Evolutionary conservation across 2,888 invertebrate genomes (phyloP).

Genomic region (Ophraella communa): DNA sequence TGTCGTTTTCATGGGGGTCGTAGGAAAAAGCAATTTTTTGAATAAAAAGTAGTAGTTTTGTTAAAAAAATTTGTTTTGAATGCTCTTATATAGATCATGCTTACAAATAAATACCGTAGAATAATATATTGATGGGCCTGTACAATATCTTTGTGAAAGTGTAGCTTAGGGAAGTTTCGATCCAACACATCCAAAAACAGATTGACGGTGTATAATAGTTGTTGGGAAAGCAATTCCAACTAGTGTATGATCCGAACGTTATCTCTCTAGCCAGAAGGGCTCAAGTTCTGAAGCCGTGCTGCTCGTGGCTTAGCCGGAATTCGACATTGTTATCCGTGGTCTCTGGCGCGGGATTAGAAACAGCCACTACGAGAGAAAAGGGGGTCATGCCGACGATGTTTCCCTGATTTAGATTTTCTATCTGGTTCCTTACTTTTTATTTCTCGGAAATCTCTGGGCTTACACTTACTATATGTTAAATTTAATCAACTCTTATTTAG

Average conservation of each 20-base stretch:
- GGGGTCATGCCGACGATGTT: slow-evolving; percentile 26
- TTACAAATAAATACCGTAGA: too few species aligned
- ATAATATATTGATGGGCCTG: too few species aligned
- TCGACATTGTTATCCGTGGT: slow-evolving; percentile 43
- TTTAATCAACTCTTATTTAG: not conserved
- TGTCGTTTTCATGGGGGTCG: too few species aligned
- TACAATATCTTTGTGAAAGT: not conserved
- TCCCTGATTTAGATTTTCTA: slow-evolving; percentile 20
- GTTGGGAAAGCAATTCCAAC: slow-evolving; percentile 45
- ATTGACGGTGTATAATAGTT: slow-evolving; percentile 45
- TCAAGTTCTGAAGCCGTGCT: slow-evolving; percentile 35
- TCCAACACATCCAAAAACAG: slow-evolving; percentile 33
- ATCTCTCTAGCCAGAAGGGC: slow-evolving; percentile 45
- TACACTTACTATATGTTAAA: not conserved
- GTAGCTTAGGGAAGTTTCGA: slow-evolving; percentile 1
- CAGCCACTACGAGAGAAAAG: slow-evolving; percentile 22
- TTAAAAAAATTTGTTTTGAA: too few species aligned
- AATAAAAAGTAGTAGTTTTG: too few species aligned
- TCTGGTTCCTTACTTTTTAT: slow-evolving; percentile 19
- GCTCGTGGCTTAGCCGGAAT: slow-evolving; percentile 43
- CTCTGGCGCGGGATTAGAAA: slow-evolving; percentile 40
- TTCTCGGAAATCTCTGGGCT: slow-evolving; percentile 8
- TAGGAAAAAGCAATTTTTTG: too few species aligned
- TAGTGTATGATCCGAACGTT: slow-evolving; percentile 44
- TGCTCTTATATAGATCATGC: too few species aligned